Percentiles rank a stretch among this genome's conserved stretches.
phyloP scores from a whole-genome alignment of 2,888 invertebrate genomes.

The Drosophila imparisetae region DNA sequence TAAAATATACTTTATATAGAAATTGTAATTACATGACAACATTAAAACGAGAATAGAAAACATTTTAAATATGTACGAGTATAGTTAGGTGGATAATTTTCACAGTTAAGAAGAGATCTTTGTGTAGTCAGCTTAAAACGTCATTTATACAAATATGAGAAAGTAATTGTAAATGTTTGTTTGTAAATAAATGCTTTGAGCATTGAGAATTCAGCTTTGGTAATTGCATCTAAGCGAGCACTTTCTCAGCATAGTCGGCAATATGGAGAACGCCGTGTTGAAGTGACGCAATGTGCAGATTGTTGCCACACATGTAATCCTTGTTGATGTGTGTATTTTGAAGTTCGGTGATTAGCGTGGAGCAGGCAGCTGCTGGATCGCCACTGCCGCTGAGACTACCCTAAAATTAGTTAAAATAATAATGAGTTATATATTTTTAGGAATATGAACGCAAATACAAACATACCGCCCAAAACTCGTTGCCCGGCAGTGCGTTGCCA shows the following conservation, averaged over 20 bases:
- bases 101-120: neutral
- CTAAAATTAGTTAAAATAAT: conserved; percentile 18
- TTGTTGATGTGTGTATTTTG: conserved; percentile 86
- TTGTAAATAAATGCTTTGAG: too few relatives aligned
- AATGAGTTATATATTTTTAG: neutral
- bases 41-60: too few relatives aligned
- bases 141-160: neutral
- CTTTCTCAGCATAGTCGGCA: conserved; percentile 65
- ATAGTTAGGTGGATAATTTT: too few relatives aligned
- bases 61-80: too few relatives aligned
- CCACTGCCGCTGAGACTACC: conserved; percentile 81
- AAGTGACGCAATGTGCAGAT: conserved; percentile 85
- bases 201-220: neutral
- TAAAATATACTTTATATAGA: too few relatives aligned
- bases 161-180: neutral
- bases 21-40: too few relatives aligned
- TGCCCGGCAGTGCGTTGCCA: conserved; percentile 90
- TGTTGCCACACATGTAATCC: conserved; percentile 85
- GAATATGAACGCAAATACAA: neutral
- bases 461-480: conserved; percentile 88
- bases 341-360: conserved; percentile 86
- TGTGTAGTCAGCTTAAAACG: neutral
- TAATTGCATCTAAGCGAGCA: neutral
- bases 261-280: conserved; percentile 81
- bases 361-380: conserved; percentile 87